A percentile compares a stretch with the other conserved stretches of the same genome.
Conservation (phyloP, 2,113 vertebrate species). For the Cheirogaleus medius region DNA sequence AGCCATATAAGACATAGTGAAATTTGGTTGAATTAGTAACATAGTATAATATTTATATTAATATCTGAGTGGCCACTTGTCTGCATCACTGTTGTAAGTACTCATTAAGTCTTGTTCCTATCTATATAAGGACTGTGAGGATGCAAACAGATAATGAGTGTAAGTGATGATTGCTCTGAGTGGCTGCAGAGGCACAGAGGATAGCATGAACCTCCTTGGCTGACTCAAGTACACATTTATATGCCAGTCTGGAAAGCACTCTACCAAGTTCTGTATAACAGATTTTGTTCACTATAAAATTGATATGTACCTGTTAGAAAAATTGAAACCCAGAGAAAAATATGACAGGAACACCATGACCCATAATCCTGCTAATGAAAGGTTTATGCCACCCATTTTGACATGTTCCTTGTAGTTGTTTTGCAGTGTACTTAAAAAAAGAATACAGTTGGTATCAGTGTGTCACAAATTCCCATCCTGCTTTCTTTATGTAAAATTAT, state of each 20-base stretch:
- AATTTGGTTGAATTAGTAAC: not conserved
- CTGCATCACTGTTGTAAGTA: not conserved
- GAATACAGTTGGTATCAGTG: not conserved
- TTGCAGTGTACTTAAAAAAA: not conserved
- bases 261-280: not conserved
- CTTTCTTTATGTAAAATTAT: not conserved
- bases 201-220: not conserved
- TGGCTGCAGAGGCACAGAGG: not conserved
- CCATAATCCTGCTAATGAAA: not conserved
- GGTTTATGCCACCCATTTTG: not conserved
- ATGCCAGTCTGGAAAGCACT: not conserved
- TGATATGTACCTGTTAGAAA: not conserved
- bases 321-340: not conserved
- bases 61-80: not conserved
- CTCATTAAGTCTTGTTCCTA: not conserved
- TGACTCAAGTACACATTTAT: not conserved
- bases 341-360: not conserved
- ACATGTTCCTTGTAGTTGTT: not conserved
- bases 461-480: not conserved
- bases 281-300: slow-evolving; percentile 32
- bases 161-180: not conserved
- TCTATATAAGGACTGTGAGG: not conserved
- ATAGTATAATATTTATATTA: not conserved
- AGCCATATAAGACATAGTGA: not conserved
- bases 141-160: not conserved